These are phyloP conservation scores for Baryphthengus martii DNA, from an alignment of 2,113 vertebrate genomes.

Conservation along the genomic window DNA sequence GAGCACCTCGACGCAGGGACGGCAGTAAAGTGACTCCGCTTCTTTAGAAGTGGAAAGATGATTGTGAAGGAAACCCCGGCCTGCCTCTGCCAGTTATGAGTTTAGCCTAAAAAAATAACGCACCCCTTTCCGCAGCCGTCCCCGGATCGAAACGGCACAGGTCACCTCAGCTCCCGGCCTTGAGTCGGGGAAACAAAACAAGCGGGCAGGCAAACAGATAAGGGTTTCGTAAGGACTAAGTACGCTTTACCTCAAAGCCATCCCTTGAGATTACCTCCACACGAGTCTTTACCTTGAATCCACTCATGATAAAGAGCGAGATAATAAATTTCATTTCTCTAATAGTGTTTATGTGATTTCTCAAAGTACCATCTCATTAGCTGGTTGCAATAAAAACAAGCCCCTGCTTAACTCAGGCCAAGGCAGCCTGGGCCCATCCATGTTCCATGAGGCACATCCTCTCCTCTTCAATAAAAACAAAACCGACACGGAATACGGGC, in stretches of 20 bases:
- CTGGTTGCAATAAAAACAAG: constrained; percentile 30
- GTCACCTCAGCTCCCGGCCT: constrained; percentile 28
- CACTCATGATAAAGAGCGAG: constrained; percentile 52
- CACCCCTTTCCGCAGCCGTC: neutral
- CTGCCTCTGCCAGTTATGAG: neutral
- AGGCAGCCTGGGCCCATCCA: neutral
- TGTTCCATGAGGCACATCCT: constrained; percentile 52
- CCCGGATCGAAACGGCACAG: neutral
- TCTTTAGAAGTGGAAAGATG: neutral
- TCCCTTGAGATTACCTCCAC: constrained; percentile 44
- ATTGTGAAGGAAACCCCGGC: neutral
- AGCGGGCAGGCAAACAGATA: constrained; percentile 23
- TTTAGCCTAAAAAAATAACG: constrained; percentile 3
- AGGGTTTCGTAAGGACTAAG: constrained; percentile 24
- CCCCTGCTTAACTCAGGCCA: neutral
- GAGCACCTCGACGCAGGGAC: neutral
- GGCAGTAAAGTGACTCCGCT: neutral
- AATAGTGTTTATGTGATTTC: constrained; percentile 54
- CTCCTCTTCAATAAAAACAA: constrained; percentile 59
- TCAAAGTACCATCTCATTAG: constrained; percentile 44
- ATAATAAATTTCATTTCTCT: constrained; percentile 67
- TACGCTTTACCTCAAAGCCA: constrained; percentile 19
- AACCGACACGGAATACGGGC: neutral
- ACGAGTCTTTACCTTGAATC: neutral
- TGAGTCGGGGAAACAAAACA: constrained; percentile 1